Base-by-base conservation (phyloP, 2,797 vertebrate species). In the Allobates femoralis region DNA sequence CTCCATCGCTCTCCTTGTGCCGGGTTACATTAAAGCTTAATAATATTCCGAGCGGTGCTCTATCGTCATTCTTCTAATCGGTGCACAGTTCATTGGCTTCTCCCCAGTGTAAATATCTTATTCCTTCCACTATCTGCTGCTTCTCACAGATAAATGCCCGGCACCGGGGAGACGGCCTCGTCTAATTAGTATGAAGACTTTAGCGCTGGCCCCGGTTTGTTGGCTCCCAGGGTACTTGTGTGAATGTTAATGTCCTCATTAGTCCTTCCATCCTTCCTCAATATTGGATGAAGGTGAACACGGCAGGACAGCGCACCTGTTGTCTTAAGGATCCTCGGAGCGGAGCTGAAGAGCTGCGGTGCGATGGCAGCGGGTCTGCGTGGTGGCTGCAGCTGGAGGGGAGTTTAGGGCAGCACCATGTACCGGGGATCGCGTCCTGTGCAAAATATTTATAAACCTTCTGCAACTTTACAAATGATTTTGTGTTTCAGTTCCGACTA, bases 161-260 rank as follows among this genome's bases (percentile, higher is more conserved):
- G 92, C 92, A 94, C 92, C 92, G 92, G 92, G 90, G 90, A 93
- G 92, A 94, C 89, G 91, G 89, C 91, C 88, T 90, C 89, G 74
- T 93, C 90, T 95, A 94, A 95, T 94, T 94, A 93, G 90, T 88
- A 92, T 93, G 93, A 94, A 93, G 94, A 91, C 90, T 86, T 89
- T 50, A 91, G 92, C 89, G 92, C 86, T 60, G 89, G 77, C 37
- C 90, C 81, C 28, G 89, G 89, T 93, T 92, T 93, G 91, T 94
- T 91, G 92, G 89, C 89, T 93, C 91, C 88, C 89, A 90, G 87
- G 89, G 90, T 91, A 87, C 60, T 81, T 92, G 92, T 94, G 78
- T 88, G 86, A 88, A 88, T 88, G 82, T 88, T 88, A 88, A 88
- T 88, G 77, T 81, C 84, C 86, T 88, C 86, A 88, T 88, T 88